Evolutionary conservation across 2,888 invertebrate genomes (phyloP).

Genomic region (Melieria omissa): DNA sequence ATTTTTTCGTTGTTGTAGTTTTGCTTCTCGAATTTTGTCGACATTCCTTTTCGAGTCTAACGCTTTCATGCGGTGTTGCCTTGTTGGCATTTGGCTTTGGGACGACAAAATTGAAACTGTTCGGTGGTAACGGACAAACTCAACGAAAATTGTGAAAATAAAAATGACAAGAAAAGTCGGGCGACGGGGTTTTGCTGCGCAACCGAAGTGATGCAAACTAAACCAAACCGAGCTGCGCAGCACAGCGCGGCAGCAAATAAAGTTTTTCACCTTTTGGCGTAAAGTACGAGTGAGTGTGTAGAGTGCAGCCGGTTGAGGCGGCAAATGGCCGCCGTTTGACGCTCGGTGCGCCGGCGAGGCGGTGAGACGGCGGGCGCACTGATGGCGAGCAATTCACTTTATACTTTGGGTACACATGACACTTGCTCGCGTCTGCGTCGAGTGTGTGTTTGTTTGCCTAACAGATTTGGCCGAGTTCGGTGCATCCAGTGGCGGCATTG

Average conservation of each 20-base stretch:
- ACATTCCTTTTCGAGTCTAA: too few relatives aligned
- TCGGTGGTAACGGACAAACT: too few relatives aligned
- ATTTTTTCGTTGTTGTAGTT: too few relatives aligned
- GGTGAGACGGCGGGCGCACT: slow-evolving; percentile 6
- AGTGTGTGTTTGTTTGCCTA: not conserved
- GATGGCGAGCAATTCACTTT: slow-evolving; percentile 23
- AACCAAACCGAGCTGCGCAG: not conserved
- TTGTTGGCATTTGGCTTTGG: too few relatives aligned
- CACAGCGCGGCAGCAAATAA: not conserved
- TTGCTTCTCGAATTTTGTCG: too few relatives aligned
- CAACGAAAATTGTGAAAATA: too few relatives aligned
- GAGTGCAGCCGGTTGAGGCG: not conserved
- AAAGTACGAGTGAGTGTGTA: not conserved
- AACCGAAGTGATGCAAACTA: too few relatives aligned
- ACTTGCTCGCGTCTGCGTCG: not conserved
- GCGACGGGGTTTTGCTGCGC: too few relatives aligned
- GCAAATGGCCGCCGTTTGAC: not conserved
- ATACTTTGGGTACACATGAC: slow-evolving; percentile 15
- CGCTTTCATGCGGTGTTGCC: too few relatives aligned
- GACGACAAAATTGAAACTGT: too few relatives aligned
- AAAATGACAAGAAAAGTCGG: too few relatives aligned
- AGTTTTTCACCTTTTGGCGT: slow-evolving; percentile 5
- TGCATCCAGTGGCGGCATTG: not conserved
- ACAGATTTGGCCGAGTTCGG: slow-evolving; percentile 10
- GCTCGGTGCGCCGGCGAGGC: slow-evolving; percentile 9